Percentiles rank a stretch among this genome's conserved stretches.
Evolutionary conservation across 2,888 invertebrate genomes (phyloP).

Genomic region (Volucella inflata): DNA sequence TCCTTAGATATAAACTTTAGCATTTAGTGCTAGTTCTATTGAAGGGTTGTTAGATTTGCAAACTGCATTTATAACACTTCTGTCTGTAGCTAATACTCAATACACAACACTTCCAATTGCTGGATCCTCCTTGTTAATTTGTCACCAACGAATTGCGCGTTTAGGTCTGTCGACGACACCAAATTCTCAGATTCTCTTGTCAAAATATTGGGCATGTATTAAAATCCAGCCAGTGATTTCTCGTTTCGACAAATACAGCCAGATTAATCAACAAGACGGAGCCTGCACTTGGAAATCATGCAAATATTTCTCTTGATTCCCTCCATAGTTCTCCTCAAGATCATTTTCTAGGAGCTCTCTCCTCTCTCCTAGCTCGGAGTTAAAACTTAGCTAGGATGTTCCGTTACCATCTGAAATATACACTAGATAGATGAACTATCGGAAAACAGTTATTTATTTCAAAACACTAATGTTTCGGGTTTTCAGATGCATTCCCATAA

Average conservation of each 20-base stretch:
- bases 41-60: neutral
- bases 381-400: no score
- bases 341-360: no score
- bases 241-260: no score
- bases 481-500: neutral
- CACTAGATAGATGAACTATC: no score
- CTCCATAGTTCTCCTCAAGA: no score
- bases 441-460: no score
- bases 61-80: neutral
- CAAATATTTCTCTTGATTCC: no score
- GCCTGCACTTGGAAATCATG: no score
- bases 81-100: neutral
- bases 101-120: slow-evolving; percentile 30
- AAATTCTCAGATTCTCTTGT: neutral
- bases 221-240: neutral
- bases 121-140: slow-evolving; percentile 1
- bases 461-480: neutral
- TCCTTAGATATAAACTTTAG: no score
- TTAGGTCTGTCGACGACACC: neutral
- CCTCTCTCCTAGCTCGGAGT: no score
- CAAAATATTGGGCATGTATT: slow-evolving; percentile 13
- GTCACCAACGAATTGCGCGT: neutral
- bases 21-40: slow-evolving; percentile 10
- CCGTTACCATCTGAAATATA: no score
- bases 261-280: no score